Evolutionary conservation across 1,140 invertebrate genomes (phyloP), one percentile per base, ranked within the genome.

Genomic region (Heliothis virescens): DNA sequence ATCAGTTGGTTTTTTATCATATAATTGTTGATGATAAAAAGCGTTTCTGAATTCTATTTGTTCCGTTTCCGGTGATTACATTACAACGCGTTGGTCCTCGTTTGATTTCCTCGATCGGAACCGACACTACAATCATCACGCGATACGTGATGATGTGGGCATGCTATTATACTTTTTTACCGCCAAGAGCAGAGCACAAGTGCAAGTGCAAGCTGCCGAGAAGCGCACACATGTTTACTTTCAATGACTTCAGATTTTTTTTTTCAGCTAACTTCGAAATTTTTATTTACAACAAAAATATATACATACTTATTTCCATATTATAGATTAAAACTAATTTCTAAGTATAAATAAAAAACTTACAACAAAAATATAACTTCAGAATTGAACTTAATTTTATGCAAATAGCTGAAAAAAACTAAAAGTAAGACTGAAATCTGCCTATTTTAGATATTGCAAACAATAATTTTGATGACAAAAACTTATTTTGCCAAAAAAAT

Each of bases 1-100:
- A 62, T 81, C 59, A 80, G 48, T 55, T 16, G 15, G 26, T 67
- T n/a, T n/a, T n/a, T n/a, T n/a, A n/a, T n/a, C n/a, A 81, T 65
- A 60, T n/a, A 65, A 62, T 65, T 74, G 18, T 59, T 74, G 34
- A 57, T 10, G 15, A 67, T 57, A 50, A 74, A 74, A 21, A 50
- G 50, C 75, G 50, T 77, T 63, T 16, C 13, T 75, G 65, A 21
- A 21, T 74, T 34, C 52, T 69, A 79, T 60, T 82, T 55, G 26
- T 79, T 74, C 71, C 52, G 75, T 47, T 16, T 74, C 72, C 72
- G 72, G 41, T 53, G 18, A 41, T 65, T 65, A 63, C 60, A 34
- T n/a, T 60, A 41, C 11, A 72, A 21, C n/a, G 50, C 26, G 12
- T 21, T 48, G 65, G 18, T 52, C 18, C 65, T 72, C 10, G 26